These are phyloP conservation scores for Meghimatium bilineatum DNA, from an alignment of 2,888 invertebrate genomes.

Conservation along the genomic window DNA sequence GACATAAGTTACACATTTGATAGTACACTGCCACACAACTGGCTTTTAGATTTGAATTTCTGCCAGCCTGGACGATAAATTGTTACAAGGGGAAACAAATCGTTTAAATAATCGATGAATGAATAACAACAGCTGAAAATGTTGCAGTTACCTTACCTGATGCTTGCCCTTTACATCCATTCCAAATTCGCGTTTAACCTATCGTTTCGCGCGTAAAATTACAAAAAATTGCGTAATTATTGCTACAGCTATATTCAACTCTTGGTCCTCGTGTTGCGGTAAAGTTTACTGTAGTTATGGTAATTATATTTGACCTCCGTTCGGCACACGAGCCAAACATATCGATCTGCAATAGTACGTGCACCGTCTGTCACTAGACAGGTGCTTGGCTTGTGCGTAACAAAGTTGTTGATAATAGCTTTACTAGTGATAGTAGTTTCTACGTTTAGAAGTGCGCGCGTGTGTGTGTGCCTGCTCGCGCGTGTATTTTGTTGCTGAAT, in stretches of 20 bases:
- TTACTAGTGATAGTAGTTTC: slow-evolving; percentile 1
- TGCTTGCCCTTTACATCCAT: slow-evolving; percentile 3
- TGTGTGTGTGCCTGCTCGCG: not conserved
- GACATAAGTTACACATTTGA: too few relatives aligned
- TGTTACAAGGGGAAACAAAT: not conserved
- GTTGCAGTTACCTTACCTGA: not conserved
- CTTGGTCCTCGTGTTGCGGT: not conserved
- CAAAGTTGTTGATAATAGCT: not conserved
- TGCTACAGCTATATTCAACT: not conserved
- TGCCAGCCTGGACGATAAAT: not conserved
- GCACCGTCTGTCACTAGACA: slow-evolving; percentile 10
- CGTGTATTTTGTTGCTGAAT: too few relatives aligned
- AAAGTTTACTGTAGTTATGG: slow-evolving; percentile 1
- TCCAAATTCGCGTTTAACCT: slow-evolving; percentile 8
- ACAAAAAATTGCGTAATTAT: slow-evolving; percentile 11
- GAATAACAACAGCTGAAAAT: not conserved
- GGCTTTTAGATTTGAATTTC: not conserved
- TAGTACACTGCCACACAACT: not conserved
- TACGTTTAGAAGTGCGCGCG: not conserved
- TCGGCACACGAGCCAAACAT: slow-evolving; percentile 21
- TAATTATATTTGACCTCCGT: slow-evolving; percentile 27
- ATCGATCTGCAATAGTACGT: not conserved
- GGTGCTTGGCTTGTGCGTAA: slow-evolving; percentile 3
- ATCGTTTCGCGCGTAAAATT: not conserved
- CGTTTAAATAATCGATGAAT: slow-evolving; percentile 1